Evolutionary conservation across 2,797 vertebrate genomes (phyloP).

Genomic region (Rhabdomys pumilio): DNA sequence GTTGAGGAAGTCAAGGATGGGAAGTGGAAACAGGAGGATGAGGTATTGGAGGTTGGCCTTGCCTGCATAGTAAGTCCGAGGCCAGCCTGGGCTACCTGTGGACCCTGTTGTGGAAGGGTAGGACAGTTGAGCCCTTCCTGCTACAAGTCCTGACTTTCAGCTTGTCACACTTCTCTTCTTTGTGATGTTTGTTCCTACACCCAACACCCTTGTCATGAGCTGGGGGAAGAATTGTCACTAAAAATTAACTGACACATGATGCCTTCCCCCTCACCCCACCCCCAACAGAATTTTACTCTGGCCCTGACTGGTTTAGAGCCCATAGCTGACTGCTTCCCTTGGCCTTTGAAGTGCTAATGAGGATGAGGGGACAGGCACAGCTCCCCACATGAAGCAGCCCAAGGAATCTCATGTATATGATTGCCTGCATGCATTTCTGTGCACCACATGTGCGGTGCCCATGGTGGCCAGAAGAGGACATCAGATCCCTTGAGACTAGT

Average conservation of each 20-base stretch:
- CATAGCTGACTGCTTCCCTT: background rate
- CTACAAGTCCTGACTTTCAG: background rate
- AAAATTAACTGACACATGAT: conserved; percentile 1
- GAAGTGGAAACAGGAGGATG: background rate
- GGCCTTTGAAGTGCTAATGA: background rate
- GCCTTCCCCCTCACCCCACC: background rate
- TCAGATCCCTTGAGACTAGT: background rate
- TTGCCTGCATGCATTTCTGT: too few species aligned
- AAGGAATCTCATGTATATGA: background rate
- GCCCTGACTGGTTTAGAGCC: background rate
- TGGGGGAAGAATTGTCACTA: background rate
- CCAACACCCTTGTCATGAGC: background rate
- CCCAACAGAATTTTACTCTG: background rate
- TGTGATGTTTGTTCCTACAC: background rate
- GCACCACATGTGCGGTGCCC: too few species aligned
- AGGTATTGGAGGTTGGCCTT: background rate
- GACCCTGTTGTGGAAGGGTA: background rate
- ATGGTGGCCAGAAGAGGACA: background rate
- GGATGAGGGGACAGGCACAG: background rate
- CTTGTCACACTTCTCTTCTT: background rate
- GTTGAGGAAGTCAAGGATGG: background rate
- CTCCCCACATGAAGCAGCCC: background rate
- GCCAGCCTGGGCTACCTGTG: background rate
- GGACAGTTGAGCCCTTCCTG: background rate
- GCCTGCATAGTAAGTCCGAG: background rate